Conservation (phyloP, 2,113 vertebrate species). For the Calidris pugnax region DNA sequence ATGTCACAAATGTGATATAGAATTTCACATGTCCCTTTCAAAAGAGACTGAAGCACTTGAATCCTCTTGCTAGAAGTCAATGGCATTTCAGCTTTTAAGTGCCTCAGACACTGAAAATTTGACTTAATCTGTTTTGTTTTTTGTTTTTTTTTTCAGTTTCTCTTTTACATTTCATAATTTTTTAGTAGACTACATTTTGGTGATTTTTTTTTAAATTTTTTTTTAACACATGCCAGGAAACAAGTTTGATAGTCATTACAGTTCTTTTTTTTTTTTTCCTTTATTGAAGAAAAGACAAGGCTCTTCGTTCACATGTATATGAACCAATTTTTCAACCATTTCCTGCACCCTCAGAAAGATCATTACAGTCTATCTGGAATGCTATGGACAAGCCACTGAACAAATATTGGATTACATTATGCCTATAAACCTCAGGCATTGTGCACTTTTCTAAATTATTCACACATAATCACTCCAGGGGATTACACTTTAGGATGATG, state of each 20-base stretch:
- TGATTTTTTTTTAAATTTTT: no score
- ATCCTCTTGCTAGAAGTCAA: background rate
- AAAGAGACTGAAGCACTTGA: background rate
- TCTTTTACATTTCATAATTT: background rate
- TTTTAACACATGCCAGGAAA: background rate
- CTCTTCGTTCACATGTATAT: background rate
- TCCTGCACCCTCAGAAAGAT: background rate
- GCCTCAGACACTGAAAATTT: background rate
- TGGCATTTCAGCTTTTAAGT: background rate
- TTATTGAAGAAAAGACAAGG: background rate
- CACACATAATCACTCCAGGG: conserved; percentile 60
- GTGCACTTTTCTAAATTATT: conserved; percentile 74
- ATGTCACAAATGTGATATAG: background rate
- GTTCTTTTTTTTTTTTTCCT: background rate
- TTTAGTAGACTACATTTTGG: background rate
- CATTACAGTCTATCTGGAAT: background rate
- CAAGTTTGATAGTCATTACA: background rate
- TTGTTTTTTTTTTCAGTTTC: background rate
- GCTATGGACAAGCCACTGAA: background rate
- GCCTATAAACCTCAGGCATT: conserved; percentile 43
- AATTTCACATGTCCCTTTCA: background rate
- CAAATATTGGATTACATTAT: conserved; percentile 64
- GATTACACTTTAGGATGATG: conserved; percentile 56
- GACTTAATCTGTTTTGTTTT: background rate
- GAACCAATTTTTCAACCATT: background rate